A percentile compares a stretch with the other conserved stretches of the same genome.
phyloP scores from a whole-genome alignment of 2,888 invertebrate species.

The Drosophila picticornis region DNA sequence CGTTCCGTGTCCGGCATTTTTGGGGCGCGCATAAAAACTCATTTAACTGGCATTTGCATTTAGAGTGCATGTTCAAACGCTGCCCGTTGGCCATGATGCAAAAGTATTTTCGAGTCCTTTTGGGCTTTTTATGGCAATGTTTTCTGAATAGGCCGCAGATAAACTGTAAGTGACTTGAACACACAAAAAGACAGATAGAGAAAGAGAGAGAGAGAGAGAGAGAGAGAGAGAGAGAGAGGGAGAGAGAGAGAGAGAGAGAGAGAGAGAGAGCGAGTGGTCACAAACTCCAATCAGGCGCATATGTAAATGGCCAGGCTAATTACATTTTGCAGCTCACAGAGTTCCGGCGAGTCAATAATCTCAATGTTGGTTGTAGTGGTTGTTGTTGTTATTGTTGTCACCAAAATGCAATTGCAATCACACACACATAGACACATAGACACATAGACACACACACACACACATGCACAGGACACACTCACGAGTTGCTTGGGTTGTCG shows the following conservation, averaged over 20 bases:
- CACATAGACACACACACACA: conserved; percentile 3
- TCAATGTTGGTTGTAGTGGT: conserved; percentile 10
- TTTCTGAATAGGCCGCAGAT: conserved; percentile 45
- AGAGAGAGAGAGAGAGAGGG: background rate
- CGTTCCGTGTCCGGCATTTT: conserved; percentile 1
- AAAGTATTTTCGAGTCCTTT: conserved; percentile 37
- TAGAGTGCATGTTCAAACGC: conserved; percentile 69
- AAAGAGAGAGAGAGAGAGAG: conserved; percentile 1
- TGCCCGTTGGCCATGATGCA: conserved; percentile 18
- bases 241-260: background rate
- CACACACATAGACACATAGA: conserved; percentile 18
- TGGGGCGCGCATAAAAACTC: conserved; percentile 68
- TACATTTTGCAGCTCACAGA: conserved; percentile 63
- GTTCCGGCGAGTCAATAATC: conserved; percentile 38
- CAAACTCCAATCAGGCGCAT: conserved; percentile 57
- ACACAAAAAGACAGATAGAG: background rate
- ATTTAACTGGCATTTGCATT: conserved; percentile 79
- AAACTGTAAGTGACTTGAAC: conserved; percentile 51
- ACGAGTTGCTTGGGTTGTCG: conserved; percentile 2
- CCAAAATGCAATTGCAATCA: conserved; percentile 42
- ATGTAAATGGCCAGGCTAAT: conserved; percentile 71
- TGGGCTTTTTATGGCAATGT: conserved; percentile 10
- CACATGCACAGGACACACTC: background rate
- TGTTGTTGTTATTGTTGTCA: conserved; percentile 13
- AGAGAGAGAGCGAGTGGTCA: conserved; percentile 12